Conservation (phyloP, 2,113 vertebrate genomes). For the Sclerurus mexicanus region DNA sequence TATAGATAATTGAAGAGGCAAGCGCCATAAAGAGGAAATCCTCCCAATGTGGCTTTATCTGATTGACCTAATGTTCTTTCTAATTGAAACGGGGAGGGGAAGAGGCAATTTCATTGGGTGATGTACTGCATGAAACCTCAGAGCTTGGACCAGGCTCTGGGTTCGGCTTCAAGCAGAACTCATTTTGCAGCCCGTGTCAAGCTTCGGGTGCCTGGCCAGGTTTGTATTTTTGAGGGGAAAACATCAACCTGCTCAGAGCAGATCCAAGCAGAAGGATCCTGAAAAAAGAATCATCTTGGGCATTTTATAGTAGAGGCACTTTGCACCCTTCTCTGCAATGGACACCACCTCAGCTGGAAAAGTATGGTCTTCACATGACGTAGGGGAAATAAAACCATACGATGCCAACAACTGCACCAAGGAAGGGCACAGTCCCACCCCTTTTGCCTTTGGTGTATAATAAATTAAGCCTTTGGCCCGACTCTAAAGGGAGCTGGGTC, state of each 20-base stretch:
- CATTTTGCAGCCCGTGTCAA: neutral
- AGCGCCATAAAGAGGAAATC: slow-evolving; percentile 72
- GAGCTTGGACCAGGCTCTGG: neutral
- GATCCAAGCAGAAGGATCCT: neutral
- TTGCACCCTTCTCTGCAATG: neutral
- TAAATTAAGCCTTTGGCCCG: neutral
- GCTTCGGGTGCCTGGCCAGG: neutral
- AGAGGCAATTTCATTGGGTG: slow-evolving; percentile 65
- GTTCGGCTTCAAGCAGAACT: neutral
- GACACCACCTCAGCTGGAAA: neutral
- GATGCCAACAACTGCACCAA: neutral
- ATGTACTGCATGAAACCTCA: slow-evolving; percentile 33
- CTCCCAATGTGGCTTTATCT: slow-evolving; percentile 71
- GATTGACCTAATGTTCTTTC: slow-evolving; percentile 75
- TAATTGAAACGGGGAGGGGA: slow-evolving; percentile 75
- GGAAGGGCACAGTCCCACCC: neutral
- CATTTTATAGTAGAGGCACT: neutral
- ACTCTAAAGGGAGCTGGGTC: neutral
- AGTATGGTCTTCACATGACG: neutral
- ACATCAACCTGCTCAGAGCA: neutral
- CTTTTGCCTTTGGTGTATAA: neutral
- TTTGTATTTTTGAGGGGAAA: neutral
- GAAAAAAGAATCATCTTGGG: neutral
- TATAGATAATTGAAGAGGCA: slow-evolving; percentile 92
- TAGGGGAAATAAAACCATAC: neutral